Conservation (phyloP, 2,113 vertebrate species). For the Gambusia holbrooki region DNA sequence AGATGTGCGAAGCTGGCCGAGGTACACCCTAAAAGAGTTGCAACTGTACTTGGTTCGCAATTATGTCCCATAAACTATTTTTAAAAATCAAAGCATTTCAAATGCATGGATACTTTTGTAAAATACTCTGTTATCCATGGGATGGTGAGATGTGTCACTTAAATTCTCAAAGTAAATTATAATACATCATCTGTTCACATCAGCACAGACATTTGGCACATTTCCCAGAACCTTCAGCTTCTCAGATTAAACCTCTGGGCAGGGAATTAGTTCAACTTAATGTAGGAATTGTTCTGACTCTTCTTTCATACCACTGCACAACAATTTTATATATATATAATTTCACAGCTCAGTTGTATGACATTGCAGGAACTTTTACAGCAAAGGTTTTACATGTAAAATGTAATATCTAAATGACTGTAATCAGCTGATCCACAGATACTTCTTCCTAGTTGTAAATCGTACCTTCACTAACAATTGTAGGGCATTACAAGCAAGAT, state of each 20-base stretch:
- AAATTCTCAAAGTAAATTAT: no score
- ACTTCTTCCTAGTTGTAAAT: slow-evolving; percentile 11
- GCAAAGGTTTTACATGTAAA: background rate
- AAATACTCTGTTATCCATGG: no score
- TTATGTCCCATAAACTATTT: background rate
- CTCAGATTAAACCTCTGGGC: no score
- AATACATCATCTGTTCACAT: no score
- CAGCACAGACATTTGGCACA: no score
- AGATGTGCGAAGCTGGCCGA: background rate
- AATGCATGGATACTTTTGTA: no score
- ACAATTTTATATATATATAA: no score
- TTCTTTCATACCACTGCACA: no score
- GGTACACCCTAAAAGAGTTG: background rate
- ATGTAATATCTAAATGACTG: slow-evolving; percentile 24
- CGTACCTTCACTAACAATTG: background rate
- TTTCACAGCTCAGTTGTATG: background rate
- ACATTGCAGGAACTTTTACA: slow-evolving; percentile 5
- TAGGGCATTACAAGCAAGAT: background rate
- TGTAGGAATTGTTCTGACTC: no score
- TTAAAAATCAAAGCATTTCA: background rate
- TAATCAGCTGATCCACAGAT: slow-evolving; percentile 29
- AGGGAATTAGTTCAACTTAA: no score
- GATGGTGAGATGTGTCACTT: no score
- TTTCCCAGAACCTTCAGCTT: no score
- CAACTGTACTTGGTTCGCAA: background rate